These are phyloP conservation scores for Ectropis grisescens DNA, from an alignment of 1,140 invertebrate species.

Conservation along the genomic window DNA sequence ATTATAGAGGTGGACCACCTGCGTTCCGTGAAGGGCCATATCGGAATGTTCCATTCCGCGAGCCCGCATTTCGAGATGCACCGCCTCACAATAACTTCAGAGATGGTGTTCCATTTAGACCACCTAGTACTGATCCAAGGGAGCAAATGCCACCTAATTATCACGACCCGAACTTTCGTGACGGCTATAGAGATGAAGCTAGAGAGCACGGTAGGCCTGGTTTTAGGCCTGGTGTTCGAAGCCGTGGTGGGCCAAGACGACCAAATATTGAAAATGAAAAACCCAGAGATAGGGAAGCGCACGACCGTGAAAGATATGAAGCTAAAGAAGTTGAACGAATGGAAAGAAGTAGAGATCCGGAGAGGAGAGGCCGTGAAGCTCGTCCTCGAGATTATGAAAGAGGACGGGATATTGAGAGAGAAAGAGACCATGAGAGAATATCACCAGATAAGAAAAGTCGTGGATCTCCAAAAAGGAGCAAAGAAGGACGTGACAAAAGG, in stretches of 20 bases:
- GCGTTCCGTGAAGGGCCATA: slow-evolving; percentile 49
- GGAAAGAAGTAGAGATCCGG: slow-evolving; percentile 33
- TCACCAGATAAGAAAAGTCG: slow-evolving; percentile 53
- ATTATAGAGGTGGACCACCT: slow-evolving; percentile 42
- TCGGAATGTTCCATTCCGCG: slow-evolving; percentile 44
- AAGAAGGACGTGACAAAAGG: slow-evolving; percentile 49
- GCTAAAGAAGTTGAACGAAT: slow-evolving; percentile 27
- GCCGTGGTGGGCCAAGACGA: slow-evolving; percentile 34
- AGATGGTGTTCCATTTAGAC: slow-evolving; percentile 32
- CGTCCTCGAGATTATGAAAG: slow-evolving; percentile 44
- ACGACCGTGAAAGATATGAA: slow-evolving; percentile 31
- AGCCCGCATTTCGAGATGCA: slow-evolving; percentile 49
- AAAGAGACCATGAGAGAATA: slow-evolving; percentile 40
- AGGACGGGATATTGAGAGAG: slow-evolving; percentile 52
- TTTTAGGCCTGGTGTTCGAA: slow-evolving; percentile 35
- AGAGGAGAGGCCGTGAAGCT: slow-evolving; percentile 38
- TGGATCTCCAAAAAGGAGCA: slow-evolving; percentile 42
- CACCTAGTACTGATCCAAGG: slow-evolving; percentile 44
- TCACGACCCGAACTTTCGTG: slow-evolving; percentile 48
- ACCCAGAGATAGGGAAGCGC: slow-evolving; percentile 35
- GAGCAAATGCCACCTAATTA: slow-evolving; percentile 28
- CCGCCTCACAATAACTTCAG: slow-evolving; percentile 37
- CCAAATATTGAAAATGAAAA: slow-evolving; percentile 45
- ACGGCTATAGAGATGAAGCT: slow-evolving; percentile 46
- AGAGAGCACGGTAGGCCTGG: slow-evolving; percentile 29